These are phyloP conservation scores for Frankliniella fusca DNA, from an alignment of 2,888 invertebrate species.

Conservation along the genomic window DNA sequence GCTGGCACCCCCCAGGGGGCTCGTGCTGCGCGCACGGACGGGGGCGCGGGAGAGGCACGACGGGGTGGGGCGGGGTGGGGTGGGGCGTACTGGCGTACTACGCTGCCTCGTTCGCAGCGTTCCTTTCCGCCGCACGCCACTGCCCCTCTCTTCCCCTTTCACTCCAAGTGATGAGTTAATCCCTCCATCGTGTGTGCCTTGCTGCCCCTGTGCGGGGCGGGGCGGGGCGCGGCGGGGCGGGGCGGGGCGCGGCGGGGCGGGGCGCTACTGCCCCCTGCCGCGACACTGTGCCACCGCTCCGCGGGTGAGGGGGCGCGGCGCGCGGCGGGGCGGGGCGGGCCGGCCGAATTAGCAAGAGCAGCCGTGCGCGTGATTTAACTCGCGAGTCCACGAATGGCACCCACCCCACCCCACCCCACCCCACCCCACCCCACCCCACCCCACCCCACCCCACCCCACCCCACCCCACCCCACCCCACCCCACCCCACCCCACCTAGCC, in stretches of 20 bases:
- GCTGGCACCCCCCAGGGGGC: no score
- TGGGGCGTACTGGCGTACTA: not conserved
- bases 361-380: constrained; percentile 11
- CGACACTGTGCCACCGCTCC: not conserved
- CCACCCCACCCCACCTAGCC: no score
- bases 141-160: not conserved
- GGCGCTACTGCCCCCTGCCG: not conserved
- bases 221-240: not conserved
- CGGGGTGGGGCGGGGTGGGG: no score
- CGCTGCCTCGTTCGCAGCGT: not conserved
- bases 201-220: not conserved
- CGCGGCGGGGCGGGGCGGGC: not conserved
- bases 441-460: no score
- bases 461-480: no score
- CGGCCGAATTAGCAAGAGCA: not conserved
- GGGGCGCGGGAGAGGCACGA: not conserved
- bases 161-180: constrained; percentile 22
- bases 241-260: not conserved
- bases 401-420: no score
- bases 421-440: no score
- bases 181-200: not conserved
- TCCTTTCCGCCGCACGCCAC: not conserved
- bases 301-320: no score
- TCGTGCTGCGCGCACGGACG: no score
- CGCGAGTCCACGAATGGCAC: not conserved